Evolutionary conservation across 2,888 invertebrate genomes (phyloP), one percentile per base, ranked within the genome.

Genomic region (Drosophila birchii): DNA sequence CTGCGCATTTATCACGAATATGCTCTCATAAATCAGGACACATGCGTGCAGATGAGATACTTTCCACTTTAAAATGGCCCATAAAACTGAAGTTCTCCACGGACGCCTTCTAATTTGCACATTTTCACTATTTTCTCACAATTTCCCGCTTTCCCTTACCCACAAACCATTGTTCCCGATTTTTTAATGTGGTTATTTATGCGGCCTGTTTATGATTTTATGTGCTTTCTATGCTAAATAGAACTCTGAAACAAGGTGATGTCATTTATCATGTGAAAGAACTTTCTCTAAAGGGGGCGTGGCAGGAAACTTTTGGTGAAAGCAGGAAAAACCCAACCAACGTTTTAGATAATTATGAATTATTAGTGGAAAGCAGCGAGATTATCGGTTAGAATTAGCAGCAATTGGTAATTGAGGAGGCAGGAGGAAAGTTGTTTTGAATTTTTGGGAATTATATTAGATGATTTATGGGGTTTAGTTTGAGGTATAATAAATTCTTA

Each of bases 151-250:
- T 26, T 32, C 70, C 20, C 51, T 39, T 44, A n/a, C 38, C 53
- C 53, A 5, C 4, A 20, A 23, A 29, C 41, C 56, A 75, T 75
- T 81, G 80, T 64, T 55, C 56, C 62, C 56, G 63, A 80, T 63
- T 66, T 66, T 75, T 63, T 84, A 84, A 84, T 84, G 84, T 70
- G 66, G 57, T 76, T 70, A 77, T 77, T 78, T 78, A 78, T 77
- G 77, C 75, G 36, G 59, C 56, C 85, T 78, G 86, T 78, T 82
- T 79, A 72, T 79, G 88, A 86, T 82, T 88, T 90, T 89, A 90
- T 90, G 79, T 75, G 61, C 76, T 80, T 89, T 88, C 82, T 89
- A 90, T 90, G 89, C 79, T 76, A 90, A 90, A 82, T 80, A 66
- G 68, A 75, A 67, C 74, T 71, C 69, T 58, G 78, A 75, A 83